These are phyloP conservation scores for Papilio aristodemus DNA, from an alignment of 1,140 invertebrate species.

Conservation along the genomic window DNA sequence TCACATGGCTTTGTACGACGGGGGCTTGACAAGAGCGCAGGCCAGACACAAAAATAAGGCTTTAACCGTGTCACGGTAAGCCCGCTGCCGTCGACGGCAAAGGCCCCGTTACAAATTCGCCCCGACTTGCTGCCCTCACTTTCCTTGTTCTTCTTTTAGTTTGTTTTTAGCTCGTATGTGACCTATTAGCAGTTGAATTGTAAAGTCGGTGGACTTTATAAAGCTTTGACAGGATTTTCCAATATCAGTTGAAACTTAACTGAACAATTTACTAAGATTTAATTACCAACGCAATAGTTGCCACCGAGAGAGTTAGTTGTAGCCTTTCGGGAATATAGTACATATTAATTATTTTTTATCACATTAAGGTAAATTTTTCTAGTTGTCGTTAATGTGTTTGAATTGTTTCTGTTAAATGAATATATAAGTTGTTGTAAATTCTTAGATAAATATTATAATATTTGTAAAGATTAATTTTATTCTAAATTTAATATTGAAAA, in stretches of 20 bases:
- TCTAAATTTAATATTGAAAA: background rate
- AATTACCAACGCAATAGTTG: background rate
- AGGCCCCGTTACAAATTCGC: conserved; percentile 74
- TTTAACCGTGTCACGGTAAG: conserved; percentile 78
- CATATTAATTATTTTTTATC: too few relatives aligned
- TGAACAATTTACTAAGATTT: background rate
- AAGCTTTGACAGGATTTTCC: background rate
- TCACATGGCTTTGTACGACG: conserved; percentile 77
- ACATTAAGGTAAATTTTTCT: too few relatives aligned
- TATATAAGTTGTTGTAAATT: background rate
- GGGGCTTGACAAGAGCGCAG: conserved; percentile 72
- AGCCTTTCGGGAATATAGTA: too few relatives aligned
- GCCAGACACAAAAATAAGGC: conserved; percentile 79
- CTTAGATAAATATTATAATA: background rate
- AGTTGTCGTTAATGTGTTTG: background rate
- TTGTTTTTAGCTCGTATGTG: conserved; percentile 36
- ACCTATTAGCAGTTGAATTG: conserved; percentile 27
- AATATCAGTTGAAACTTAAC: background rate
- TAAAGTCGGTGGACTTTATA: background rate
- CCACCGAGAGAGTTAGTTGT: too few relatives aligned
- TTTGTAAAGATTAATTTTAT: background rate
- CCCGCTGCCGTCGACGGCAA: conserved; percentile 74
- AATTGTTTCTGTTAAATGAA: background rate
- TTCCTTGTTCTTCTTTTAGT: conserved; percentile 43
- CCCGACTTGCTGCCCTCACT: conserved; percentile 64